Base-by-base conservation (phyloP, 2,797 vertebrate genomes). In the Leptodactylus fallax region DNA sequence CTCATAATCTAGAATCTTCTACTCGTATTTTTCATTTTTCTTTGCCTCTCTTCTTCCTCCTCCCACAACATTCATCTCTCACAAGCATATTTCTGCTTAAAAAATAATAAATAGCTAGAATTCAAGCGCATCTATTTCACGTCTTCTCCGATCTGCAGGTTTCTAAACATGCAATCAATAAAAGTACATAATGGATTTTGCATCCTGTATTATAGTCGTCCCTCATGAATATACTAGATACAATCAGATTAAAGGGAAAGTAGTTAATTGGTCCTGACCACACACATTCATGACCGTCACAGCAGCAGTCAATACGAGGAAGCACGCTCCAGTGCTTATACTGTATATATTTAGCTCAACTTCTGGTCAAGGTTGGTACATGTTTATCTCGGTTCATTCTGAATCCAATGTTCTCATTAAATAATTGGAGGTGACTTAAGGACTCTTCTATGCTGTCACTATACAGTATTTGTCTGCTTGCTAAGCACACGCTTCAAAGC, bases 401-500 rank as follows among this genome's bases (percentile, higher is more conserved):
- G 58, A 47, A 81, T n/a, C 27, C 16, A 47, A 45, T 72, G 81
- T 72, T 78, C 72, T 49, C 45, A 63, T 61, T 13, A 61, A 74
- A 23, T 49, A 61, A 74, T 49, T 25, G 14, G 72, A 78, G 83
- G 83, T 63, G 58, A 85, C 83, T 65, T 78, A 36, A 85, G 83
- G 83, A 63, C 83, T 65, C 58, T 3, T 71, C 83, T 49, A 16
- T 23, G 82, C 67, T 77, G 72, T 85, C 72, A 63, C 71, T 47
- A 51, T 77, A 63, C 79, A 11, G 78, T 2, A 47, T n/a, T 65
- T 61, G 83, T 63, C 25, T 84, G 71, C 74, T 56, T 85, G 83
- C 72, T 23, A 61, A 61, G 56, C 72, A 17, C 36, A 85, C 36
- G 45, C 83, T 85, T 85, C 45, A 78, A 27, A 78, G 56, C 45